Evolutionary conservation across 2,888 invertebrate species (phyloP).

Genomic region (Rapana venosa): DNA sequence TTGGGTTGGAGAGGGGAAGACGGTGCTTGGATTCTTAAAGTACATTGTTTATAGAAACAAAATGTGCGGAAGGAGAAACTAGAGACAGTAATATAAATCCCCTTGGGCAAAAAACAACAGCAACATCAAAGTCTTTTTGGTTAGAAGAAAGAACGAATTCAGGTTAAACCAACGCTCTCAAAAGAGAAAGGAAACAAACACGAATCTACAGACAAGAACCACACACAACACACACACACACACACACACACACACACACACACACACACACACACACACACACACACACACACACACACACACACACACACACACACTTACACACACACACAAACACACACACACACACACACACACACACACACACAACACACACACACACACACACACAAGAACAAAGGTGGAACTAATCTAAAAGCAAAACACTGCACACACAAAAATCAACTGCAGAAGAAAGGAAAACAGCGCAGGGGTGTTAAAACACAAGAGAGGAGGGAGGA

Average conservation of each 20-base stretch:
- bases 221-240: conserved; percentile 31
- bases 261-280: not conserved
- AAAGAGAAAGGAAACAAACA: not conserved
- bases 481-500: not conserved
- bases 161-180: not conserved
- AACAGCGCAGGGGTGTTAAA: not conserved
- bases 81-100: not conserved
- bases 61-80: not conserved
- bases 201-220: not conserved
- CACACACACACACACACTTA: not conserved
- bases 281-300: conserved; percentile 27
- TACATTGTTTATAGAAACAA: not conserved
- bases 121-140: too few relatives aligned
- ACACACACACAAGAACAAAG: too few relatives aligned
- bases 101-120: too few relatives aligned
- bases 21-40: too few relatives aligned
- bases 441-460: not conserved
- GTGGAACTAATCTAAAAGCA: too few relatives aligned
- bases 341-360: conserved; percentile 6
- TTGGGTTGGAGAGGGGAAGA: too few relatives aligned
- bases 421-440: too few relatives aligned
- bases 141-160: not conserved
- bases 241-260: conserved; percentile 29
- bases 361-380: too few relatives aligned
- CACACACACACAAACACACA: conserved; percentile 1